Base-by-base conservation (phyloP, 2,888 invertebrate species). In the Thysanoteuthis rhombus region DNA sequence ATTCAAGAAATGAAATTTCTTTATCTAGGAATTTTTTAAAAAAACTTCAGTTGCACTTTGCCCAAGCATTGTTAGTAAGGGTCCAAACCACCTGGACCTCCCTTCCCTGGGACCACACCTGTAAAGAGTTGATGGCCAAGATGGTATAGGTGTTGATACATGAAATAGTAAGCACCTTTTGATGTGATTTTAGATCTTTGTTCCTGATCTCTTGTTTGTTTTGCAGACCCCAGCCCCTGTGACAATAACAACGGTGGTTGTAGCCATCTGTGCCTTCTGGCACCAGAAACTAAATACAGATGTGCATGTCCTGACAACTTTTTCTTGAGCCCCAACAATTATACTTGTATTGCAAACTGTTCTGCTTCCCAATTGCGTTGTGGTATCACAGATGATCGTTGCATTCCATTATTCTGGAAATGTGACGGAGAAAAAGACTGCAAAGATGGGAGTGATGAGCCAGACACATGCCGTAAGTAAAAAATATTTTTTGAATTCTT, bases 241-340 rank as follows among this genome's bases (percentile, higher is more conserved):
- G 98, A 98, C 0, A 97, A 97, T 1, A 98, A 99, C 96, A 99
- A 99, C 96, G 99, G 99, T 40, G 99, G 99, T 8, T 99, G 99
- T 96, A 99, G 99, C 0, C 99, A 99, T 97, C 97, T 99, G 16
- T 99, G 99, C 96, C 97, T 99, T 45, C 98, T 99, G 91, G 98
- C 99, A 0, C 99, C 99, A 36, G 97, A 97, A 36, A 97, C 97
- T 47, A 95, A 98, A 38, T 98, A 98, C 97, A 98, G 98, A 6
- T 99, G 99, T 96, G 98, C 98, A 3, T 99, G 99, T 97, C 99
- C 99, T 0, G 99, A 99, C 97, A 99, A 99, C 96, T 99, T 98
- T 97, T 97, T 99, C 93, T 94, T 97, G 93, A 95, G 95, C 4
- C 98, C 98, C 0, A 98, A 99, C 96, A 98, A 98, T 95, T 98